Evolutionary conservation across 1,140 invertebrate species (phyloP).

Genomic region (Teleopsis dalmanni): DNA sequence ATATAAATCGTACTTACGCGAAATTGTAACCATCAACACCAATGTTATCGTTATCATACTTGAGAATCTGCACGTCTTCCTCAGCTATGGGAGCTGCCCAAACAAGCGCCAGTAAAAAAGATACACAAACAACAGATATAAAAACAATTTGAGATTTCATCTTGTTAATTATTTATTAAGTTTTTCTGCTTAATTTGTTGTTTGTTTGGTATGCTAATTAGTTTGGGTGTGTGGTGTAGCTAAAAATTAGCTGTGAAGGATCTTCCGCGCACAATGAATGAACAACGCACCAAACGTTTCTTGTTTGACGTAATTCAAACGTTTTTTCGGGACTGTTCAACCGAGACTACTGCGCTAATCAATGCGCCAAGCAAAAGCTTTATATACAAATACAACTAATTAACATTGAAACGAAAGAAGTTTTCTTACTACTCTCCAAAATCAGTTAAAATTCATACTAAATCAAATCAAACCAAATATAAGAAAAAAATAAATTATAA

Average conservation of each 20-base stretch:
- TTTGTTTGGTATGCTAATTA: background rate
- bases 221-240: background rate
- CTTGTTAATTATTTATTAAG: background rate
- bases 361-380: conserved; percentile 4
- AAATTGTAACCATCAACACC: conserved; percentile 39
- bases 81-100: conserved; percentile 7
- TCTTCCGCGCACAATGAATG: background rate
- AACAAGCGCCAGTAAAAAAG: background rate
- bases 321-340: conserved; percentile 9
- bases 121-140: background rate
- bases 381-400: conserved; percentile 3
- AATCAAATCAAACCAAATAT: no score
- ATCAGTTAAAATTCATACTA: no score
- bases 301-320: conserved; percentile 2
- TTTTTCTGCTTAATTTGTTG: conserved; percentile 5
- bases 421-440: conserved; percentile 4
- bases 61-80: conserved; percentile 28
- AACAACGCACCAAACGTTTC: background rate
- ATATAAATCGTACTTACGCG: conserved; percentile 34
- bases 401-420: conserved; percentile 4
- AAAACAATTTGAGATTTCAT: background rate
- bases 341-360: conserved; percentile 1
- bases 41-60: conserved; percentile 37
- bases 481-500: no score
- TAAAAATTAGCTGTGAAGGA: background rate